These are phyloP conservation scores for Decapterus maruadsi DNA, from an alignment of 2,797 vertebrate genomes.

Conservation along the genomic window DNA sequence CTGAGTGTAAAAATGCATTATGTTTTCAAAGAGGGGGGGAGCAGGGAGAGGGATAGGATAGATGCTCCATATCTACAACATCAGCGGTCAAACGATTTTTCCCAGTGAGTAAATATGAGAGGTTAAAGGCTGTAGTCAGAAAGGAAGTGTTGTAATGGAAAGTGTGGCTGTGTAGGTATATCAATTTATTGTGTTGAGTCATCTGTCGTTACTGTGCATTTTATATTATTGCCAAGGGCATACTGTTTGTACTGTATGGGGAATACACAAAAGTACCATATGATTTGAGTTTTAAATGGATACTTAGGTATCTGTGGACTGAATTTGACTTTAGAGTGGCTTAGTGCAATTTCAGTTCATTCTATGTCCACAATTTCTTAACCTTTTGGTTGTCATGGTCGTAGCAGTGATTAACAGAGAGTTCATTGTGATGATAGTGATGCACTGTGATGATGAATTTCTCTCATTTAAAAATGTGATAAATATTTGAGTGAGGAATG, in stretches of 20 bases:
- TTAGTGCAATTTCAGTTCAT: background rate
- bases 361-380: background rate
- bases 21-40: background rate
- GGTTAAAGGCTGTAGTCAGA: background rate
- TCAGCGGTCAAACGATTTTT: conserved; percentile 2
- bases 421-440: conserved; percentile 36
- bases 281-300: background rate
- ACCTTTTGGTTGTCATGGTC: background rate
- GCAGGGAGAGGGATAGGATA: background rate
- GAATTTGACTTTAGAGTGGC: conserved; percentile 1
- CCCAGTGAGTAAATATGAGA: conserved; percentile 9
- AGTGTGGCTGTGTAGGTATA: background rate
- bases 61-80: background rate
- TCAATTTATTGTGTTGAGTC: background rate
- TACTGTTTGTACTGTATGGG: background rate
- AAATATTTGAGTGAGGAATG: conserved; percentile 45
- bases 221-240: background rate
- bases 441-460: conserved; percentile 38
- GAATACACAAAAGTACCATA: background rate
- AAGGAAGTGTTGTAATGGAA: background rate
- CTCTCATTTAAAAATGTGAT: conserved; percentile 39
- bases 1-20: too few species aligned
- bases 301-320: background rate
- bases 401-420: conserved; percentile 2
- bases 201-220: background rate